phyloP scores from a whole-genome alignment of 1,140 invertebrate species.

The Aphidius ervi region DNA sequence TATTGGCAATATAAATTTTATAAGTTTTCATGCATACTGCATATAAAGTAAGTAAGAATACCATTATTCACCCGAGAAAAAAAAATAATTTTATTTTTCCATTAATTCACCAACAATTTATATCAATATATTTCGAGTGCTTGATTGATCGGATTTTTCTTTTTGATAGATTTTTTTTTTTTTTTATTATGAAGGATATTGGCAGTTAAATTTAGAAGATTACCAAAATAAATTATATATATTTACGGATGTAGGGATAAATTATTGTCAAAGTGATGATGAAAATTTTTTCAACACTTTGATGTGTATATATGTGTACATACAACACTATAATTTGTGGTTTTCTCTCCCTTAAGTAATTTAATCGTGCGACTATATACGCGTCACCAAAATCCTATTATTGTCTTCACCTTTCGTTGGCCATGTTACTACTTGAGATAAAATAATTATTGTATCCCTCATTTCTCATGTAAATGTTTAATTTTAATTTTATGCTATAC shows the following conservation, averaged over 20 bases:
- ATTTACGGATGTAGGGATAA: too few relatives aligned
- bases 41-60: not conserved
- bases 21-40: too few relatives aligned
- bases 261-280: too few relatives aligned
- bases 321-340: not conserved
- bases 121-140: too few relatives aligned
- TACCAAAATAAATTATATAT: too few relatives aligned
- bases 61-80: not conserved
- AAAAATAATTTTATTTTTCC: not conserved
- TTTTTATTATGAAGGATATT: too few relatives aligned
- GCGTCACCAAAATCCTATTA: slow-evolving; percentile 3
- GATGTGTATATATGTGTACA: too few relatives aligned
- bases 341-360: not conserved
- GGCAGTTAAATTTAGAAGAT: too few relatives aligned
- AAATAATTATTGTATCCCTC: not conserved
- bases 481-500: too few relatives aligned
- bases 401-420: not conserved
- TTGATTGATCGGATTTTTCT: not conserved
- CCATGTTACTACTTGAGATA: not conserved
- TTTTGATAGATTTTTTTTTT: too few relatives aligned
- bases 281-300: not conserved
- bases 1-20: too few relatives aligned
- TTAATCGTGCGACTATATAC: not conserved
- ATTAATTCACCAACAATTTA: not conserved
- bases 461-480: too few relatives aligned